Percentiles rank a stretch among this genome's conserved stretches.
Conservation (phyloP, 2,113 vertebrate genomes). For the Calonectris borealis region DNA sequence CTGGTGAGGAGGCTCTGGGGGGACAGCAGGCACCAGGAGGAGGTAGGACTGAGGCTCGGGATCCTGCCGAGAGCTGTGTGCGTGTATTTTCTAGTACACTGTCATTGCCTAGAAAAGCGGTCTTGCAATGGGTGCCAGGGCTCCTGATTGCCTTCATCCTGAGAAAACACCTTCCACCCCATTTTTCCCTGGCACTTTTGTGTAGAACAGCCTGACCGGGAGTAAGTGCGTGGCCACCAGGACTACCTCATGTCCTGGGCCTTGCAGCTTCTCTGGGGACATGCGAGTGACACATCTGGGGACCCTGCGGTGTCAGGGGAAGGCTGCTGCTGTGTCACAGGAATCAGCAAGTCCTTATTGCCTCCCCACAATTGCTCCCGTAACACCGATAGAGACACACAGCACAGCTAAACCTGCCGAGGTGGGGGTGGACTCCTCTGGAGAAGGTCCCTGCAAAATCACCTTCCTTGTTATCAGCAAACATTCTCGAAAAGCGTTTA, state of each 20-base stretch:
- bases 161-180: not conserved
- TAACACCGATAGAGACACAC: fast-evolving
- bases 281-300: fast-evolving
- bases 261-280: not conserved
- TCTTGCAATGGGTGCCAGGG: not conserved
- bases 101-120: not conserved
- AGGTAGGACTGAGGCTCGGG: not conserved
- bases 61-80: not conserved
- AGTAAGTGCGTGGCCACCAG: not conserved
- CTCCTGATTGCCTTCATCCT: not conserved
- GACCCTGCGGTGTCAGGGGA: not conserved
- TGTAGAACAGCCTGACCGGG: not conserved
- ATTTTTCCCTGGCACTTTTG: not conserved
- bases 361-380: not conserved
- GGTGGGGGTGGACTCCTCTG: not conserved
- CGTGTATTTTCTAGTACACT: not conserved
- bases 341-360: not conserved
- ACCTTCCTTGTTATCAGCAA: not conserved
- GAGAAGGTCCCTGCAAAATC: not conserved
- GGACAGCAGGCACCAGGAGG: not conserved
- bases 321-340: not conserved
- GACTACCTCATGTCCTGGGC: not conserved
- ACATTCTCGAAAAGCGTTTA: fast-evolving
- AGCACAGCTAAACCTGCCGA: fast-evolving
- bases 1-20: not conserved